Evolutionary conservation across 2,797 vertebrate species (phyloP).

Genomic region (Propithecus deckenii): DNA sequence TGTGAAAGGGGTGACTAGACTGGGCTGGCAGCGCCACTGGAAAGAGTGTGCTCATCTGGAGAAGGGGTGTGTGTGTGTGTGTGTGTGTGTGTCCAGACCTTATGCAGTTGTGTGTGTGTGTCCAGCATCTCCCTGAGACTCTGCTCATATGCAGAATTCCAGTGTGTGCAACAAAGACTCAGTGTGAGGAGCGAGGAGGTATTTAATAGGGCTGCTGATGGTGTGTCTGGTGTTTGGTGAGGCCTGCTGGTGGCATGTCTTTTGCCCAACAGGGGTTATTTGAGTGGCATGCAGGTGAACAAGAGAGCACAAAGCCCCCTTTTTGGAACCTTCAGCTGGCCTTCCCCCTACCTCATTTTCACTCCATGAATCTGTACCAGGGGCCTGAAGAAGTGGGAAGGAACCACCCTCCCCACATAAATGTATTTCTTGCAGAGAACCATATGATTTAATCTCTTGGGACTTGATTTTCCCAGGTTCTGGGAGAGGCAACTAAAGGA

Average conservation of each 20-base stretch:
- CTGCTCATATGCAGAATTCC: neutral
- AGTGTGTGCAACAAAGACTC: conserved; percentile 48
- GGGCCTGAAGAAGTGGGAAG: neutral
- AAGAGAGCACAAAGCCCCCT: conserved; percentile 54
- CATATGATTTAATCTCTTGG: neutral
- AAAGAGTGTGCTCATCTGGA: conserved; percentile 77
- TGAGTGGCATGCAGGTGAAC: conserved; percentile 54
- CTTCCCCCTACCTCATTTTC: conserved; percentile 18
- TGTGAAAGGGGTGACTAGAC: conserved; percentile 29
- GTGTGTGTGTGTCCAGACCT: neutral
- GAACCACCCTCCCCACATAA: neutral
- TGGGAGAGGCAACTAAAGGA: neutral
- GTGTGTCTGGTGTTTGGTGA: conserved; percentile 45
- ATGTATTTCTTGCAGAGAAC: conserved; percentile 23
- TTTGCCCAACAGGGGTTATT: neutral
- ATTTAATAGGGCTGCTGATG: conserved; percentile 24
- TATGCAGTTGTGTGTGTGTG: neutral
- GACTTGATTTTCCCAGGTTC: conserved; percentile 19
- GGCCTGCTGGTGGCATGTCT: neutral
- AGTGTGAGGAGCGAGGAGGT: conserved; percentile 39
- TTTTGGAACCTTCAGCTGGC: conserved; percentile 38
- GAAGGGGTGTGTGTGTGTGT: neutral
- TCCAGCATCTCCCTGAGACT: neutral
- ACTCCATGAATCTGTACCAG: conserved; percentile 14
- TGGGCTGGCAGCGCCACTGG: conserved; percentile 70